Evolutionary conservation across 1,140 invertebrate species (phyloP).

Genomic region (Heliconius hermathena): DNA sequence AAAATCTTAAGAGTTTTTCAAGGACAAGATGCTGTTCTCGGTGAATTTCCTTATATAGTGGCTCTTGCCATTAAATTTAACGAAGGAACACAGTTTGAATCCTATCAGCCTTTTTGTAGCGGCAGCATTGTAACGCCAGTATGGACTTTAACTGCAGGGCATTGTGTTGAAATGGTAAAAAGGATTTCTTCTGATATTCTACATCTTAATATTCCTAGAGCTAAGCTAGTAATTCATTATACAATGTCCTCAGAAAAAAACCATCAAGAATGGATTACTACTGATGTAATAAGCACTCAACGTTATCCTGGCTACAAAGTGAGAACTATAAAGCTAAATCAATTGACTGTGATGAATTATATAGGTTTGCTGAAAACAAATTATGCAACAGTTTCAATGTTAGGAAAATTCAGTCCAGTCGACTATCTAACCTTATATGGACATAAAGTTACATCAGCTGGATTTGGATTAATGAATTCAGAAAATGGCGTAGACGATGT

Average conservation of each 20-base stretch:
- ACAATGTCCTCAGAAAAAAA: not conserved
- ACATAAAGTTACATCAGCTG: not conserved
- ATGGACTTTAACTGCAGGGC: not conserved
- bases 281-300: not conserved
- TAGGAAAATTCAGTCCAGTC: not conserved
- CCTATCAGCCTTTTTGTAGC: not conserved
- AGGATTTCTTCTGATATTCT: not conserved
- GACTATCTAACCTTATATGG: not conserved
- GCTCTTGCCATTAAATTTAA: not conserved
- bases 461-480: slow-evolving; percentile 4
- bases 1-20: not conserved
- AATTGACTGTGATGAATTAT: not conserved
- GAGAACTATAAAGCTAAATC: not conserved
- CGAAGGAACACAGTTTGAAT: not conserved
- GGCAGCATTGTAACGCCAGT: not conserved
- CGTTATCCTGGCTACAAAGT: not conserved
- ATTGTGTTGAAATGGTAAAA: not conserved
- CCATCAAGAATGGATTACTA: not conserved
- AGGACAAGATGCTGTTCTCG: not conserved
- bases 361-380: not conserved
- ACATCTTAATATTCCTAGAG: too few relatives aligned
- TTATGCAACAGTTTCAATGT: not conserved
- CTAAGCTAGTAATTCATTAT: not conserved
- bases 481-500: not conserved
- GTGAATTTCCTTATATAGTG: not conserved